phyloP scores from a whole-genome alignment of 2,113 vertebrate genomes.

The Piaya cayana region DNA sequence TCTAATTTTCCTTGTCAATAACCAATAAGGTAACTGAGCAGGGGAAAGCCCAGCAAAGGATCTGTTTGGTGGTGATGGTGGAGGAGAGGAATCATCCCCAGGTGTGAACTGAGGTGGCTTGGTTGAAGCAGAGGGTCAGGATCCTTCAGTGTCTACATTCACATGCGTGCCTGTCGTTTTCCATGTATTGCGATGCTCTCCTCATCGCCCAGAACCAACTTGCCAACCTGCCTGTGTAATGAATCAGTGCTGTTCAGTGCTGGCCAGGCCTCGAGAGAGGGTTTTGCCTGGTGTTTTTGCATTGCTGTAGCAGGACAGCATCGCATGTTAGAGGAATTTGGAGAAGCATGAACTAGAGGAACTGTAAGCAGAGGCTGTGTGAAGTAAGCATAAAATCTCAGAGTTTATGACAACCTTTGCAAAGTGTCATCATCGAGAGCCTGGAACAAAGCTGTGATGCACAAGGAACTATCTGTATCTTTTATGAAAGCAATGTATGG shows the following conservation, averaged over 20 bases:
- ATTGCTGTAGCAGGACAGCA: fast-evolving
- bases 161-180: fast-evolving
- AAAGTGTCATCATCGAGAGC: neutral
- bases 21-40: no score
- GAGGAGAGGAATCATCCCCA: neutral
- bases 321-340: neutral
- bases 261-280: neutral
- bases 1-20: fast-evolving
- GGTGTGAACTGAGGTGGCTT: no score
- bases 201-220: fast-evolving
- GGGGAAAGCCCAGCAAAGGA: no score
- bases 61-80: neutral
- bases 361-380: neutral
- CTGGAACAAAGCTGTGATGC: neutral
- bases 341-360: neutral
- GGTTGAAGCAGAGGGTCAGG: neutral
- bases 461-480: neutral
- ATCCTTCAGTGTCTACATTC: neutral
- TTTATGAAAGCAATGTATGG: neutral
- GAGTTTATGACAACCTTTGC: neutral
- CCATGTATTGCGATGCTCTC: neutral
- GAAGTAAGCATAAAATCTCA: neutral
- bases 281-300: neutral
- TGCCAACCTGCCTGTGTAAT: fast-evolving
- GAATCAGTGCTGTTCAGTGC: fast-evolving